phyloP scores from a whole-genome alignment of 2,888 invertebrate genomes.

The Malacosoma neustria region DNA sequence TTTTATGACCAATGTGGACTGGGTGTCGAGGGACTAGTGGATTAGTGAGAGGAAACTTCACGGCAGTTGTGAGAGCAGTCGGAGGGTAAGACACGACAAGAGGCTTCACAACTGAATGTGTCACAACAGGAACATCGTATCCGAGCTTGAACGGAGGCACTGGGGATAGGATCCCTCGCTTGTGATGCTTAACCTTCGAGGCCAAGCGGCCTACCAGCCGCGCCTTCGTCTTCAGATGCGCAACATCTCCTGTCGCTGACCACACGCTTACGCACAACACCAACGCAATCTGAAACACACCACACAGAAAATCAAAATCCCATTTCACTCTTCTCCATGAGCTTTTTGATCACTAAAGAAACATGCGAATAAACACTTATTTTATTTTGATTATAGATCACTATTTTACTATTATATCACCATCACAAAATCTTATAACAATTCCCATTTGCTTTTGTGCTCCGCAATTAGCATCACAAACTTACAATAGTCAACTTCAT shows the following conservation, averaged over 20 bases:
- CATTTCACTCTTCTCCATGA: slow-evolving; percentile 25
- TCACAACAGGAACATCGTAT: slow-evolving; percentile 59
- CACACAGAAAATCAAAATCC: slow-evolving; percentile 31
- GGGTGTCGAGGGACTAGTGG: slow-evolving; percentile 42
- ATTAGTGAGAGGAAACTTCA: slow-evolving; percentile 54
- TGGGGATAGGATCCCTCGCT: slow-evolving; percentile 49
- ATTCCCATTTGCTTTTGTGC: no score
- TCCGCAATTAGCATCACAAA: slow-evolving; percentile 16
- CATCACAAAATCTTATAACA: no score
- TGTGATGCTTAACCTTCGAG: slow-evolving; percentile 44
- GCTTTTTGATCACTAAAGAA: no score
- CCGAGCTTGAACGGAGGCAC: slow-evolving; percentile 66
- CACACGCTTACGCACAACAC: slow-evolving; percentile 47
- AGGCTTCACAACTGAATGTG: slow-evolving; percentile 64
- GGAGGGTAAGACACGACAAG: slow-evolving; percentile 63
- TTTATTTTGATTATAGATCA: no score
- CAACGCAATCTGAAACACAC: slow-evolving; percentile 53
- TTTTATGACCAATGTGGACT: slow-evolving; percentile 45
- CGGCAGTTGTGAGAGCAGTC: slow-evolving; percentile 53
- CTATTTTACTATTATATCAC: no score
- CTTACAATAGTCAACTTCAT: slow-evolving; percentile 56
- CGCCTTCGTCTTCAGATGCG: slow-evolving; percentile 44
- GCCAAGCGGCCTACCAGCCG: slow-evolving; percentile 38
- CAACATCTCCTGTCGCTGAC: slow-evolving; percentile 35
- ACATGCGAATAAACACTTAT: no score